phyloP scores from a whole-genome alignment of 2,797 vertebrate genomes.

The Amniataba percoides region DNA sequence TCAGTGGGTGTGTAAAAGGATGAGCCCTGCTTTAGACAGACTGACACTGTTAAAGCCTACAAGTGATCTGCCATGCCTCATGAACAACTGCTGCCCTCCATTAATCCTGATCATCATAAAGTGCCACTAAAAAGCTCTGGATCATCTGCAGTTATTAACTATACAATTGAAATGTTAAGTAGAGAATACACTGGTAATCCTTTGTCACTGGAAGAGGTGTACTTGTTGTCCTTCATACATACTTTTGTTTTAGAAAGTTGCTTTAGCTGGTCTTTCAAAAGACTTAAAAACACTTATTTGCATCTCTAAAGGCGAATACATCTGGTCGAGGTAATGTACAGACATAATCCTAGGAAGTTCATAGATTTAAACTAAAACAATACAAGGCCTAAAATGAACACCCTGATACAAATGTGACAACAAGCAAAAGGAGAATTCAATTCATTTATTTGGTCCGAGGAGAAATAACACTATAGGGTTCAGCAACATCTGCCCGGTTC shows the following conservation, averaged over 20 bases:
- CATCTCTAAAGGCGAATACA: too few relatives aligned
- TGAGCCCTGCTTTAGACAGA: slow-evolving; percentile 62
- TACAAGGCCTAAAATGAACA: too few relatives aligned
- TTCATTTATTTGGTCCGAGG: not conserved
- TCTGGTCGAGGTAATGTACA: not conserved
- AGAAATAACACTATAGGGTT: slow-evolving; percentile 31
- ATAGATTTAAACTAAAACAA: not conserved
- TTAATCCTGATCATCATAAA: slow-evolving; percentile 2
- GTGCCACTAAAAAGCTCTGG: not conserved
- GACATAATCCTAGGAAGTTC: not conserved
- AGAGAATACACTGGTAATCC: not conserved
- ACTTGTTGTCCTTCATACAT: not conserved
- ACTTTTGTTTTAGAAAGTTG: not conserved
- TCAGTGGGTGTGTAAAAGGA: slow-evolving; percentile 73
- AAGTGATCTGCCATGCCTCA: slow-evolving; percentile 40
- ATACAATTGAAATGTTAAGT: not conserved
- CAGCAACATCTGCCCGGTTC: slow-evolving; percentile 11
- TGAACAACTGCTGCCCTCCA: slow-evolving; percentile 17
- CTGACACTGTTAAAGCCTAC: slow-evolving; percentile 58
- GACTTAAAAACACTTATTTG: too few relatives aligned
- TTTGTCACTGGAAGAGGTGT: not conserved
- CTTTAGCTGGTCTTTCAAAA: too few relatives aligned
- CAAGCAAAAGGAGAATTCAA: not conserved
- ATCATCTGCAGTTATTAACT: not conserved
- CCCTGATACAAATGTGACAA: too few relatives aligned